Percentiles rank a stretch among this genome's conserved stretches.
Conservation (phyloP, 2,888 invertebrate genomes). For the Morpho achilles region DNA sequence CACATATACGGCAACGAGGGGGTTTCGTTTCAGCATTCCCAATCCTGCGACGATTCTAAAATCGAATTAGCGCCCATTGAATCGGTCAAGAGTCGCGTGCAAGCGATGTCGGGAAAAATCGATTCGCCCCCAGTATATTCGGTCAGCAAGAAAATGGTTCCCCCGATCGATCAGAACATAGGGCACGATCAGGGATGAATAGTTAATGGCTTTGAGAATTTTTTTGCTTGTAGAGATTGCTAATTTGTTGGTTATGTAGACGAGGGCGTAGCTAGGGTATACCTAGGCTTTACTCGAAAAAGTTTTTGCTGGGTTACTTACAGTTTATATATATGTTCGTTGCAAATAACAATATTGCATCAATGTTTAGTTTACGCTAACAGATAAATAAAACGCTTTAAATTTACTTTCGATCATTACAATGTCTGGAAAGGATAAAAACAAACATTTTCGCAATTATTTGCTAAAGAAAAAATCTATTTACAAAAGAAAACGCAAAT, state of each 20-base stretch:
- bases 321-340: too few relatives aligned
- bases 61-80: constrained; percentile 61
- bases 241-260: constrained; percentile 26
- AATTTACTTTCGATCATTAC: too few relatives aligned
- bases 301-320: background rate
- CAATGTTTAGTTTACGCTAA: too few relatives aligned
- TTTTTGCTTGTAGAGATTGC: constrained; percentile 54
- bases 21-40: constrained; percentile 46
- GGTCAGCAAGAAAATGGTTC: constrained; percentile 64
- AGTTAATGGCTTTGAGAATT: constrained; percentile 25
- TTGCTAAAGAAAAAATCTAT: too few relatives aligned
- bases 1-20: constrained; percentile 71
- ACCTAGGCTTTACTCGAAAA: background rate
- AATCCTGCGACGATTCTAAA: constrained; percentile 55
- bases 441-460: too few relatives aligned
- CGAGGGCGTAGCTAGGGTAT: constrained; percentile 8
- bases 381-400: too few relatives aligned
- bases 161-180: constrained; percentile 54
- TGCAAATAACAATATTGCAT: too few relatives aligned
- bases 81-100: constrained; percentile 65
- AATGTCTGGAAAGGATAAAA: too few relatives aligned
- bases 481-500: too few relatives aligned
- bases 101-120: constrained; percentile 61
- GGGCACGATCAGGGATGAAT: constrained; percentile 61
- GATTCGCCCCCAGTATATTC: constrained; percentile 68